Evolutionary conservation across 1,140 invertebrate species (phyloP), one percentile per base, ranked within the genome.

Genomic region (Zaprionus ornatus): DNA sequence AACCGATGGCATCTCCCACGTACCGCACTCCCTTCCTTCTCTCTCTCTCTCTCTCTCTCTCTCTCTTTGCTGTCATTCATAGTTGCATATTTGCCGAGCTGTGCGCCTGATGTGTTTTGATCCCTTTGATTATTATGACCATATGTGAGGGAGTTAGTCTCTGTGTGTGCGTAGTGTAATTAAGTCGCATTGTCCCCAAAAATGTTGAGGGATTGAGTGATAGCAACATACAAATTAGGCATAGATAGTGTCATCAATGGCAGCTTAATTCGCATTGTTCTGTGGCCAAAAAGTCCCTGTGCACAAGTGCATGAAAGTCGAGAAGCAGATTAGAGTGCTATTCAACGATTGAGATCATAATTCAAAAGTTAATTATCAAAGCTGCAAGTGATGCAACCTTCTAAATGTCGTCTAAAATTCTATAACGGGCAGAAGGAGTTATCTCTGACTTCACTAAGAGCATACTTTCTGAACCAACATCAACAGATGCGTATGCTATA

Each of bases 171-270:
- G 59, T 61, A 15, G 32, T 80, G 74, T 87, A 88, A 87, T 88
- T 88, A 88, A 88, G 84, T 90, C 71, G 81, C 74, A 68, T 90
- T 88, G 69, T 71, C 48, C 57, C 42, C 64, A 66, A 66, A 77
- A 82, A 21, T 60, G 29, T 25, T 42, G 12, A 63, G 19, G 23
- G 37, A 45, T 27, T 48, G 45, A 35, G 65, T 32, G 23, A 35
- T 32, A 50, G 60, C 32, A 56, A 45, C 52, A 70, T 45, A 69
- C 57, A 74, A 74, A 74, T 74, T 69, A 69, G 72, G 21, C 72
- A 74, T 21, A 57, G 40, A 69, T 74, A 70, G 57, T 50, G 52
- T 32, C 66, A 50, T 74, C 66, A 74, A 70, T 74, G 32, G 59
- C 5, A 56, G 23, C 54, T 74, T 69, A 70, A 63, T 50, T 63